A percentile compares a stretch with the other conserved stretches of the same genome.
phyloP scores from a whole-genome alignment of 2,113 vertebrate species.

The Brachirus orientalis region DNA sequence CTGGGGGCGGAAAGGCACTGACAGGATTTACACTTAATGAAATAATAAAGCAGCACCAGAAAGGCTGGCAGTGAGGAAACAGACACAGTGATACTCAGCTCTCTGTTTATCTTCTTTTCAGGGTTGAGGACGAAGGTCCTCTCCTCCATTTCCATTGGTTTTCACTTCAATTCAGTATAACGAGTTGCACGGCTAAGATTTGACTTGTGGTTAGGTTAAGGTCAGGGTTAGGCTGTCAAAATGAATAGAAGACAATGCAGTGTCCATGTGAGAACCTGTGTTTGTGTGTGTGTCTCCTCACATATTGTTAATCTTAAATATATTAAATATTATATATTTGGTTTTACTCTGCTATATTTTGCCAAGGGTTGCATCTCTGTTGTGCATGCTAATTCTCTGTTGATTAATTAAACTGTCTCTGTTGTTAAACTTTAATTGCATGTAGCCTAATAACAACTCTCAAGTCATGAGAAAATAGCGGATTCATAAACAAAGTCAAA shows the following conservation, averaged over 20 bases:
- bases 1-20: conserved; percentile 74
- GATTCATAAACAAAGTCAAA: conserved; percentile 15
- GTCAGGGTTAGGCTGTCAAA: too few species aligned
- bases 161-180: conserved; percentile 26
- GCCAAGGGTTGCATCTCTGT: conserved; percentile 35
- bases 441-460: conserved; percentile 44
- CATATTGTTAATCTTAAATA: too few species aligned
- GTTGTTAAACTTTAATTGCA: conserved; percentile 39
- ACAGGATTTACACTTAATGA: conserved; percentile 94
- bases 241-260: too few species aligned
- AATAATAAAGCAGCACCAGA: conserved; percentile 92
- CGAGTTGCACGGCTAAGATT: too few species aligned
- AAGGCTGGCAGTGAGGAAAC: conserved; percentile 81
- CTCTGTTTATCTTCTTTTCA: conserved; percentile 66
- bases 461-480: conserved; percentile 15
- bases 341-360: conserved; percentile 36
- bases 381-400: conserved; percentile 35
- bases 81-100: conserved; percentile 49
- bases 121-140: conserved; percentile 39
- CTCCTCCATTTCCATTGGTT: conserved; percentile 19
- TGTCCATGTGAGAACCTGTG: too few species aligned
- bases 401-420: conserved; percentile 49
- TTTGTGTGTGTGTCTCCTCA: too few species aligned
- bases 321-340: conserved; percentile 8
- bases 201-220: too few species aligned